phyloP scores from a whole-genome alignment of 2,113 vertebrate genomes.

The Sander lucioperca region DNA sequence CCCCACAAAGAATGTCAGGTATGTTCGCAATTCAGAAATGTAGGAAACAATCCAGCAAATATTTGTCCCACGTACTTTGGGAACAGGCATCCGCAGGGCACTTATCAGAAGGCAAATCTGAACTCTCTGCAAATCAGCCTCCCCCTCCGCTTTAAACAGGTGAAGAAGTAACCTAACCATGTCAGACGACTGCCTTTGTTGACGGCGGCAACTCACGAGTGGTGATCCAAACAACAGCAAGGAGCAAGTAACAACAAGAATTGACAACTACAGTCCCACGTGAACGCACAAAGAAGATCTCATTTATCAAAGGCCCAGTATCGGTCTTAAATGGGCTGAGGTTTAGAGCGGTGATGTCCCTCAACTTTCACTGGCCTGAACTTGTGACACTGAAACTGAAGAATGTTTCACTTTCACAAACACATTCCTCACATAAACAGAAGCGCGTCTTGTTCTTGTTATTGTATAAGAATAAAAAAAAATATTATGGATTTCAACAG shows the following conservation, averaged over 20 bases:
- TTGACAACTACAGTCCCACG: slow-evolving; percentile 1
- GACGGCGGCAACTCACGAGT: slow-evolving; percentile 19
- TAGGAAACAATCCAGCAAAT: slow-evolving; percentile 58
- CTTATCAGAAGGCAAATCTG: slow-evolving; percentile 37
- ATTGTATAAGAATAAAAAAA: not conserved
- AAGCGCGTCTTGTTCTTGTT: not conserved
- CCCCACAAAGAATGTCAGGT: slow-evolving; percentile 60
- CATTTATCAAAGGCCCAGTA: not conserved
- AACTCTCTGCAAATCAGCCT: slow-evolving; percentile 12
- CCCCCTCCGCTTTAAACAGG: slow-evolving; percentile 16
- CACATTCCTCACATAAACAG: slow-evolving; percentile 9
- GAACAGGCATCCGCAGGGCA: slow-evolving; percentile 11
- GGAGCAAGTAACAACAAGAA: slow-evolving; percentile 57
- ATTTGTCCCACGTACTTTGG: slow-evolving; percentile 35
- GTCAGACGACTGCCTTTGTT: slow-evolving; percentile 35
- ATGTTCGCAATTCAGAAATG: slow-evolving; percentile 45
- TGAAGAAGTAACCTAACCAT: slow-evolving; percentile 61
- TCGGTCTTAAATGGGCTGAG: not conserved
- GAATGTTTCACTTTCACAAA: slow-evolving; percentile 36
- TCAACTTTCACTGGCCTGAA: slow-evolving; percentile 44
- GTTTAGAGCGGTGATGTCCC: not conserved
- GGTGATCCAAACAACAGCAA: slow-evolving; percentile 41
- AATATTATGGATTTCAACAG: not conserved
- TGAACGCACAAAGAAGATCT: slow-evolving; percentile 23
- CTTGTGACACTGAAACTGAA: slow-evolving; percentile 39